These are phyloP conservation scores for Cryptomyrus ogoouensis DNA, from an alignment of 2,113 vertebrate genomes.

Conservation along the genomic window DNA sequence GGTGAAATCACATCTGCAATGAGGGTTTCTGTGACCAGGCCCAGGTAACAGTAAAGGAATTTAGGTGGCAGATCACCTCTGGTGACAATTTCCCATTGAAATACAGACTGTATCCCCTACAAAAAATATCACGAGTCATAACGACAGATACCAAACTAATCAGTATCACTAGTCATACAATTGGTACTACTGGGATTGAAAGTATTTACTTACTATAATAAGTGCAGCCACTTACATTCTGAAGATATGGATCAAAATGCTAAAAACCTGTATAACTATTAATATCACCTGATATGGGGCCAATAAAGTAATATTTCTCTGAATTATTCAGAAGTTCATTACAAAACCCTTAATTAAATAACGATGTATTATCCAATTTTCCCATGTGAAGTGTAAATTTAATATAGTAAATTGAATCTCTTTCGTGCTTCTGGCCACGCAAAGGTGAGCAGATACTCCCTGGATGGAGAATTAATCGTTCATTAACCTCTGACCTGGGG, in stretches of 20 bases:
- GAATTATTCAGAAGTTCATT: slow-evolving; percentile 53
- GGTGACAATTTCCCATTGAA: slow-evolving; percentile 40
- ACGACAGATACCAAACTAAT: background rate
- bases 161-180: background rate
- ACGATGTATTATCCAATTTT: slow-evolving; percentile 47
- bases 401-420: slow-evolving; percentile 56
- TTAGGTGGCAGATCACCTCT: slow-evolving; percentile 44
- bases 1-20: slow-evolving; percentile 62
- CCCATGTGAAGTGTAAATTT: slow-evolving; percentile 40
- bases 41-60: slow-evolving; percentile 49
- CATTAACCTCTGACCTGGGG: slow-evolving; percentile 65
- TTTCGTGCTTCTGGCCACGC: slow-evolving; percentile 51
- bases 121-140: background rate
- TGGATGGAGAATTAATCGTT: slow-evolving; percentile 61
- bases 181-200: background rate
- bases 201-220: background rate
- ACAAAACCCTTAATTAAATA: slow-evolving; percentile 59
- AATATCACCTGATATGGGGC: slow-evolving; percentile 33
- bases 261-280: slow-evolving; percentile 8
- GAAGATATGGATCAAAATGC: background rate
- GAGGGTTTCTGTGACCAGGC: slow-evolving; percentile 51
- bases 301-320: slow-evolving; percentile 58
- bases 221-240: background rate
- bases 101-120: background rate
- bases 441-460: slow-evolving; percentile 54